phyloP scores from a whole-genome alignment of 2,113 vertebrate genomes.

The Galeopterus variegatus region DNA sequence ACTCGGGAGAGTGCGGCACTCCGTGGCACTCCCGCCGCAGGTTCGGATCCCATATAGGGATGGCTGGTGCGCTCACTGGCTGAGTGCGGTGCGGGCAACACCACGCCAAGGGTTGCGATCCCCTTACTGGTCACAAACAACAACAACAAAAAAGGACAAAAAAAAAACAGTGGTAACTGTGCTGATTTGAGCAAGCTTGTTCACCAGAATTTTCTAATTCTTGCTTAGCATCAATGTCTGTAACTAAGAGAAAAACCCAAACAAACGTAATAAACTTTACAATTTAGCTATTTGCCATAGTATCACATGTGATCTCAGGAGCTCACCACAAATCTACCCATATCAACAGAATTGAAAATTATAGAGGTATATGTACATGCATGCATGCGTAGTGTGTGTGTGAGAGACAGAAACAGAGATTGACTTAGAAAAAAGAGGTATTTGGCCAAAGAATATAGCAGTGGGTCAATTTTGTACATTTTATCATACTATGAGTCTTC shows the following conservation, averaged over 20 bases:
- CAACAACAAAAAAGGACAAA: no score
- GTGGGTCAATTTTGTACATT: background rate
- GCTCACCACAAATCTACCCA: background rate
- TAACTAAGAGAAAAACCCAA: background rate
- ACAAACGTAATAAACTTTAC: background rate
- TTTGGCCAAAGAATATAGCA: background rate
- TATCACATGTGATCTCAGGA: background rate
- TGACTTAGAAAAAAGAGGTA: background rate
- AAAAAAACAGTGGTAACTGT: background rate
- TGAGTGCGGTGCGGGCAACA: no score
- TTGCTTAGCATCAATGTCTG: background rate
- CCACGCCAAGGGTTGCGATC: no score
- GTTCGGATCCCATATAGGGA: no score
- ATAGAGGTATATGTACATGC: background rate
- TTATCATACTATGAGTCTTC: background rate
- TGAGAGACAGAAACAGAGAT: background rate
- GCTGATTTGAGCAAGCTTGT: background rate
- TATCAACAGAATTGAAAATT: background rate
- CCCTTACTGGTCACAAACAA: no score
- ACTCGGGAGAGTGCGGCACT: no score
- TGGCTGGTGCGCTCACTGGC: no score
- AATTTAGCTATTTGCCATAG: background rate
- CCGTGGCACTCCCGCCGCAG: no score
- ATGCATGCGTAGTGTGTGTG: background rate
- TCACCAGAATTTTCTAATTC: background rate